Evolutionary conservation across 2,113 vertebrate species (phyloP), one percentile per base, ranked within the genome.

Genomic region (Raja brachyura): DNA sequence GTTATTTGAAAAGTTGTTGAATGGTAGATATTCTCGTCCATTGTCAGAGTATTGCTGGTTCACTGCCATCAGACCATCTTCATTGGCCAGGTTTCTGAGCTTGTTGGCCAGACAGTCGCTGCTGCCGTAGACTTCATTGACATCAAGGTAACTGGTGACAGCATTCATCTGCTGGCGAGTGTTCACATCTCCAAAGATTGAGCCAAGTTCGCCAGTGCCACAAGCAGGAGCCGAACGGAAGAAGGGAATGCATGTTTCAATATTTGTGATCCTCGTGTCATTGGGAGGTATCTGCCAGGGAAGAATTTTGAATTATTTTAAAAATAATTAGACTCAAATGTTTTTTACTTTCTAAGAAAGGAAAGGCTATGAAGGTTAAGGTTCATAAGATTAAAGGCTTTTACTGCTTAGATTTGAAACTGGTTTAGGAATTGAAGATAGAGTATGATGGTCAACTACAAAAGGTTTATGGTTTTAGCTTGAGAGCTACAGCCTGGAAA

Each of bases 111-210:
- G 94, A 16, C 93, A 93, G 0, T 96, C 96, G 0, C 96, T 95
- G 0, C 96, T 95, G 73, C 96, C 96, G 0, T 97, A 97, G 81
- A 97, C 95, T 93, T 96, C 96, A 22, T 95, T 85, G 3, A 94
- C 94, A 79, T 97, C 97, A 81, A 97, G 93, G 95, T 95, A 97
- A 68, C 96, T 93, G 0, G 97, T 97, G 93, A 97, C 93, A 0
- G 95, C 0, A 14, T 97, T 97, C 77, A 97, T 90, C 88, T 90
- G 88, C 25, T 56, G 33, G 22, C 70, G 86, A 28, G n/a, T 39
- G 16, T 39, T 66, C 2, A 66, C 0, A 13, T 78, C 75, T 33
- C 48, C 74, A 7, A 78, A 78, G 6, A 59, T 31, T 5, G 93
- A 33, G n/a, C 75, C 93, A 2, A 59, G 93, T 7, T 90, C 5